Evolutionary conservation across 2,113 vertebrate species (phyloP), one percentile per base, ranked within the genome.

Genomic region (Calyptommatus sinebrachiatus): DNA sequence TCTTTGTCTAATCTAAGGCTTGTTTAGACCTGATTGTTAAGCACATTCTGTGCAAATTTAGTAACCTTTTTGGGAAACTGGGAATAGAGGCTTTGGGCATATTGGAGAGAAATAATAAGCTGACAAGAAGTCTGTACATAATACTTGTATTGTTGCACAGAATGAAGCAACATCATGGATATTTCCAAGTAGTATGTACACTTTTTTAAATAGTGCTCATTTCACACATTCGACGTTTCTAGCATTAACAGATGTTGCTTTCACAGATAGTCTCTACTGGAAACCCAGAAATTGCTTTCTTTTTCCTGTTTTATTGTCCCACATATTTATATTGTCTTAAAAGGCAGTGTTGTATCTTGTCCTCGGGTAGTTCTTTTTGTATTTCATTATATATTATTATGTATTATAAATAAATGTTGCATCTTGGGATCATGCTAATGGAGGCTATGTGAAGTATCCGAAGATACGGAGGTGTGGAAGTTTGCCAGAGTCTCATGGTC

Each of bases 11-110:
- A 66, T 28, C 26, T 76, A 26, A 41, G 29, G 46, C 78, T 24
- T 73, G 71, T 53, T 67, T 50, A 73, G 63, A 67, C 71, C 63
- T 53, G 78, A 80, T 26, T 60, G 28, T 41, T 26, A 80, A 72
- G 41, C 21, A 2, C 12, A 31, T 80, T 68, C 50, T 60, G 53
- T 80, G 29, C 10, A 1, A 29, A 61, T 75, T 65, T 69, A 61
- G 79, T 48, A 68, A 68, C 48, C 60, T 68, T 66, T 57, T 66
- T 53, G 20, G 31, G 21, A 75, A 75, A 69, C 45, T 11, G 22
- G 35, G 18, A 9, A 8, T 45, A 68, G 63, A 57, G 26, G 65
- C 11, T 24, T 48, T 46, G 21, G 61, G 61, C 50, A 69, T 26
- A 29, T 57, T 69, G 45, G 66, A 45, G 18, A 31, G 48, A 68